These are phyloP conservation scores for Steinernema hermaphroditum DNA, from an alignment of 2,888 invertebrate species.

Conservation along the genomic window DNA sequence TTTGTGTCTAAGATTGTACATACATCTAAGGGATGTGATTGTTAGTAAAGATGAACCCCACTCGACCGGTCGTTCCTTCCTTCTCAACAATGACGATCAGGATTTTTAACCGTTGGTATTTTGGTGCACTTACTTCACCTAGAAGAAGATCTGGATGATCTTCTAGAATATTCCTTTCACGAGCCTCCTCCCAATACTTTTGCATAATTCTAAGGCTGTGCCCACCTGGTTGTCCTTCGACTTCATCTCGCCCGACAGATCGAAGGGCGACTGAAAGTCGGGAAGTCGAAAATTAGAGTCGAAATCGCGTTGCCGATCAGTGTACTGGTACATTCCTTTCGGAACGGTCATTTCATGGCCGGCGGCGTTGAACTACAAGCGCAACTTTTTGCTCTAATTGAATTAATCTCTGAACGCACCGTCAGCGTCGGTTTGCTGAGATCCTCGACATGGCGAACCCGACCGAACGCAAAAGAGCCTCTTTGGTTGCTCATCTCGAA, in stretches of 20 bases:
- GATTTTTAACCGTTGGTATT: too few relatives aligned
- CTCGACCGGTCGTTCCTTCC: too few relatives aligned
- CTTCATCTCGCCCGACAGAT: conserved; percentile 30
- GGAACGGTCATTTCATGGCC: conserved; percentile 30
- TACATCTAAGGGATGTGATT: too few relatives aligned
- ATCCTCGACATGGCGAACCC: neutral
- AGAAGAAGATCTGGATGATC: too few relatives aligned
- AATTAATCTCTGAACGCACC: neutral
- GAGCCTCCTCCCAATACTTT: too few relatives aligned
- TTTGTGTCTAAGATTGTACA: too few relatives aligned
- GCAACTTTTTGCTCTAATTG: neutral
- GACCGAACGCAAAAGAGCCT: neutral
- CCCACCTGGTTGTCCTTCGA: conserved; percentile 35
- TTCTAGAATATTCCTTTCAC: too few relatives aligned
- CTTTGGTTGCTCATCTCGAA: neutral
- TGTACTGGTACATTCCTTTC: conserved; percentile 33
- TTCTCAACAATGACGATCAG: too few relatives aligned
- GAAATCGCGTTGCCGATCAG: conserved; percentile 30
- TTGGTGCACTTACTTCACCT: too few relatives aligned
- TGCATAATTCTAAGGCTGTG: neutral
- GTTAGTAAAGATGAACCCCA: too few relatives aligned
- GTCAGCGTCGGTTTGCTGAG: neutral
- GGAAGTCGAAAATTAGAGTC: conserved; percentile 35
- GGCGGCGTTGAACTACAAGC: conserved; percentile 31
- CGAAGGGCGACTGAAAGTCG: conserved; percentile 27